phyloP scores from a whole-genome alignment of 2,888 invertebrate species.

The Bursaphelenchus okinawaensis region DNA sequence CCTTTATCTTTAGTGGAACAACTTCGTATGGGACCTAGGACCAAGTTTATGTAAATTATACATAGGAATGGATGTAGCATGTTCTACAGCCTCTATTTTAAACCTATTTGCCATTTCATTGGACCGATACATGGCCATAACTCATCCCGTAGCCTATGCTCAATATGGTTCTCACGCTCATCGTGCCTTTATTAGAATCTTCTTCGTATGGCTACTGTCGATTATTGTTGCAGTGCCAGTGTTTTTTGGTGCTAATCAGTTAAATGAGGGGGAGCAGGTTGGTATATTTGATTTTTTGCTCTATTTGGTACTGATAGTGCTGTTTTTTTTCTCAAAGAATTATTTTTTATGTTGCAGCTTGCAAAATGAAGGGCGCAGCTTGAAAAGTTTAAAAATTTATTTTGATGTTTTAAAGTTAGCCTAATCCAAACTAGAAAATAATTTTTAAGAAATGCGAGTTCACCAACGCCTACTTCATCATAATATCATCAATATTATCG shows the following conservation, averaged over 20 bases:
- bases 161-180: slow-evolving; percentile 45
- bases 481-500: slow-evolving; percentile 92
- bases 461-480: slow-evolving; percentile 94
- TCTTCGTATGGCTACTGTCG: slow-evolving; percentile 88
- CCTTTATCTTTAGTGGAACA: slow-evolving; percentile 59
- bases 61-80: slow-evolving; percentile 94
- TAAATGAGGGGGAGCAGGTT: slow-evolving; percentile 18
- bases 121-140: slow-evolving; percentile 65
- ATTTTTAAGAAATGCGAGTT: slow-evolving; percentile 70
- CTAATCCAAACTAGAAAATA: not conserved
- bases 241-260: slow-evolving; percentile 84
- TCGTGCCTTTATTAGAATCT: slow-evolving; percentile 87
- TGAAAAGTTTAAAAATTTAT: too few relatives aligned
- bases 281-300: slow-evolving; percentile 6
- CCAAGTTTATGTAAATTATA: slow-evolving; percentile 90
- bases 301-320: slow-evolving; percentile 16
- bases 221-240: slow-evolving; percentile 92
- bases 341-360: too few relatives aligned
- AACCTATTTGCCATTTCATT: slow-evolving; percentile 94
- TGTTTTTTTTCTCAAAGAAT: too few relatives aligned
- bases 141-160: slow-evolving; percentile 54
- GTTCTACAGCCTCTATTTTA: slow-evolving; percentile 94
- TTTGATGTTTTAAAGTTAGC: too few relatives aligned
- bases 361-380: too few relatives aligned
- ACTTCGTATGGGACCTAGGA: slow-evolving; percentile 73